Conservation (phyloP, 1,140 invertebrate genomes). For the Eupristina koningsbergeri region DNA sequence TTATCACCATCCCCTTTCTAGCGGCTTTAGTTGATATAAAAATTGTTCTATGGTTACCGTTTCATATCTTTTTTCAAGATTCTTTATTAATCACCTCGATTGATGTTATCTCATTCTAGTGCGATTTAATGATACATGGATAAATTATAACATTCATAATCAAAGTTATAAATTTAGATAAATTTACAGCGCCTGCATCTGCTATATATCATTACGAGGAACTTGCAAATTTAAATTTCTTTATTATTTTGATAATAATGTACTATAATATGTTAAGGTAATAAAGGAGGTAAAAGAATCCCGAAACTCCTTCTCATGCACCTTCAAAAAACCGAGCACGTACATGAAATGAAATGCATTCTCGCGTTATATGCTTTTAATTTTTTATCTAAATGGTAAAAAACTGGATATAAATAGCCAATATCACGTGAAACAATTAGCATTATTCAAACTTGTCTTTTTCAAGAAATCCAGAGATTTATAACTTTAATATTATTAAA, state of each 20-base stretch:
- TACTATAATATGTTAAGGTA: not conserved
- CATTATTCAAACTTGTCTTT: no score
- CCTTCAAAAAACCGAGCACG: not conserved
- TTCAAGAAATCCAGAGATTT: no score
- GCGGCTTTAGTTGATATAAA: not conserved
- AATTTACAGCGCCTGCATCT: no score
- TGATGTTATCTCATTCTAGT: not conserved
- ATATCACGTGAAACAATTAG: not conserved
- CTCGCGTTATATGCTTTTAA: not conserved
- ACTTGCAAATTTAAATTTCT: not conserved
- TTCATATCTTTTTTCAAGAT: not conserved
- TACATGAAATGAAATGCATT: not conserved
- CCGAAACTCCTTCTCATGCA: not conserved
- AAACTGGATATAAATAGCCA: not conserved
- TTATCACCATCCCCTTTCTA: not conserved
- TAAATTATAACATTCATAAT: no score
- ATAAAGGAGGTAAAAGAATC: not conserved
- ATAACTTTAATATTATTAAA: no score
- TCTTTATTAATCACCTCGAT: not conserved
- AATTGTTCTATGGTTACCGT: not conserved
- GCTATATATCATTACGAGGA: no score
- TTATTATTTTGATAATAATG: not conserved
- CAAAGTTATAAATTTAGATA: no score
- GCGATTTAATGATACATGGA: no score
- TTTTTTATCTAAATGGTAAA: not conserved